Base-by-base conservation (phyloP, 2,888 invertebrate genomes). In the Crematogaster levior region DNA sequence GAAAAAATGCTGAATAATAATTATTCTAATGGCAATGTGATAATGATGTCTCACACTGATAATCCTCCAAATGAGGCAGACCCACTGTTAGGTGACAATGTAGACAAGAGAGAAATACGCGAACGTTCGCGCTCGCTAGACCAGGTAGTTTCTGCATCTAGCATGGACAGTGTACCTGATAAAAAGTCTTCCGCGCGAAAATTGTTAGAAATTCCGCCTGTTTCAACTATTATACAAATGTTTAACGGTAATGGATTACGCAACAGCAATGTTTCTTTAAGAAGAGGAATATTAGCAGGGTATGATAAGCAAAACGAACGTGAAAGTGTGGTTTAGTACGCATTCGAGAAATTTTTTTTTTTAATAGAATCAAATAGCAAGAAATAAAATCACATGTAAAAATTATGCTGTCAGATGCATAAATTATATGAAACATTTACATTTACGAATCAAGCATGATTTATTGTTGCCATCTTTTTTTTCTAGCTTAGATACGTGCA, bases 101-200 rank as follows among this genome's bases (percentile, higher is more conserved):
- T 93, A 53, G 92, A 93, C 79, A 92, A 93, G 75, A 92, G 91
- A 10, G 89, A 92, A 60, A 80, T 86, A 73, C 90, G 91, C 12
- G 91, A 97, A 94, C 96, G 97, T 92, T 98, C 98, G 97, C 96
- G 96, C 90, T 98, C 98, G 65, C 95, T 97, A 73, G 98, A 98
- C 88, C 92, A 94, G 94, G 96, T 96, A 87, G 96, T 97, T 65
- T 94, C 95, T 43, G 93, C 93, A 48, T 93, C 89, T 82, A 93
- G 92, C 82, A 89, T 92, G 46, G 92, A 92, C 74, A 93, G 93
- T 77, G 92, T 94, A 48, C 95, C 96, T 53, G 95, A 95, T 89
- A 97, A 97, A 93, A 96, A 96, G 92, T 95, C 96, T 74, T 94
- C 95, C 51, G 94, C 95, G 51, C 95, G 96, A 82, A 96, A 96